Percentiles rank a stretch among this genome's conserved stretches.
Conservation (phyloP, 2,888 invertebrate genomes). For the Megamerina dolium region DNA sequence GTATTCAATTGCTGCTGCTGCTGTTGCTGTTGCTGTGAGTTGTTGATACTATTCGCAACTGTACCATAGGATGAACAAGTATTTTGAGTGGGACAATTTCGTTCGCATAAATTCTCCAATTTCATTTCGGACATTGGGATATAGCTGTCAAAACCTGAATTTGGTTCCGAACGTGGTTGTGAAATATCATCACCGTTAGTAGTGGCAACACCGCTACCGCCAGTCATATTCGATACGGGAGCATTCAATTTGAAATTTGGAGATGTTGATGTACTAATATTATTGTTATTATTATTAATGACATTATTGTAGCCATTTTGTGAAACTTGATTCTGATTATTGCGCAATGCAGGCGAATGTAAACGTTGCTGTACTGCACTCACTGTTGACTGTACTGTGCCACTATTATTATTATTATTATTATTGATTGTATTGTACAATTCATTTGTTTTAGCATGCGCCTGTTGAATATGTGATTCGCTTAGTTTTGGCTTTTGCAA, state of each 20-base stretch:
- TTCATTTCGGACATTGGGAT: conserved; percentile 44
- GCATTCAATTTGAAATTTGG: conserved; percentile 49
- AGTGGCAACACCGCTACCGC: conserved; percentile 20
- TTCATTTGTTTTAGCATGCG: conserved; percentile 47
- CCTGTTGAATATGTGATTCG: conserved; percentile 50
- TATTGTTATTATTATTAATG: conserved; percentile 28
- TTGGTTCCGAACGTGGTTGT: conserved; percentile 42
- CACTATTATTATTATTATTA: conserved; percentile 32
- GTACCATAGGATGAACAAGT: conserved; percentile 53
- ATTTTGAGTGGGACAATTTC: conserved; percentile 53
- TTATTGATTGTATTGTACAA: conserved; percentile 45
- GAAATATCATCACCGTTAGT: too few species aligned
- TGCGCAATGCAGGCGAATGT: conserved; percentile 38
- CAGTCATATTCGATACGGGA: conserved; percentile 42
- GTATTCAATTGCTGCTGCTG: conserved; percentile 7
- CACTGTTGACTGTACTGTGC: conserved; percentile 27
- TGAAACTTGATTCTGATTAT: conserved; percentile 13
- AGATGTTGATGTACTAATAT: conserved; percentile 31
- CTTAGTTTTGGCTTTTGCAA: conserved; percentile 70
- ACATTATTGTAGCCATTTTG: conserved; percentile 20
- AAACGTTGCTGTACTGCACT: conserved; percentile 41
- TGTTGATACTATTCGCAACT: conserved; percentile 13
- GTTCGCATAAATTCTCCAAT: conserved; percentile 48
- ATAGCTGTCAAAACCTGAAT: conserved; percentile 48
- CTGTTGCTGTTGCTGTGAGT: conserved; percentile 2